Evolutionary conservation across 2,888 invertebrate genomes (phyloP), one percentile per base, ranked within the genome.

Genomic region (Pseudoips prasinana): DNA sequence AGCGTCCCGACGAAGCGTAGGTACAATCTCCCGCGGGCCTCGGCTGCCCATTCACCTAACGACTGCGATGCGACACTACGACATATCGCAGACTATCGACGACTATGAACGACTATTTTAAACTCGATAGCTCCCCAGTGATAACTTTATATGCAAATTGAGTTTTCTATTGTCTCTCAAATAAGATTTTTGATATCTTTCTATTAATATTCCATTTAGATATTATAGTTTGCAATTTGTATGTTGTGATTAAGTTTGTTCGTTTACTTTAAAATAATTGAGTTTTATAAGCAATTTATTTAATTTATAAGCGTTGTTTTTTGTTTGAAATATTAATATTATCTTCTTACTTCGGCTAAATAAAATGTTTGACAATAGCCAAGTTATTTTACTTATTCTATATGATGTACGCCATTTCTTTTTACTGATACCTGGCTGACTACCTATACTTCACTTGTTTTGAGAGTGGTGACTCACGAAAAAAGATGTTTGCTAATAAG

Each of bases 1-100:
- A 43, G 3, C 5, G 5, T 43, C 35, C 41, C 52, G 44, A 47
- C 46, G 45, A n/a, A n/a, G n/a, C n/a, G n/a, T n/a, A n/a, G n/a
- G n/a, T 36, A 20, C 25, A 7, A 33, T 34, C 50, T 41, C 46
- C 45, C 49, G 49, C 27, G 45, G 27, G 47, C 27, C 17, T 35
- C 7, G 8, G 10, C 19, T 3, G 10, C 34, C 55, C 41, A 63
- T 59, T 52, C 61, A 58, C 26, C n/a, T 4, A 22, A 27, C 42
- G 27, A 44, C 26, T n/a, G 1, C 3, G 17, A 25, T 14, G 17
- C 29, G 29, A 29, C 25, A 11, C 19, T 24, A 10, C 36, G 22
- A 23, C 22, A 7, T 10, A 14, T 14, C 14, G 14, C 14, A 14
- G 3, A 5, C 14, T 14, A 14, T 14, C 25, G 22, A 45, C 39